Percentiles rank a stretch among this genome's conserved stretches.
phyloP scores from a whole-genome alignment of 2,797 vertebrate genomes.

The Thaleichthys pacificus region DNA sequence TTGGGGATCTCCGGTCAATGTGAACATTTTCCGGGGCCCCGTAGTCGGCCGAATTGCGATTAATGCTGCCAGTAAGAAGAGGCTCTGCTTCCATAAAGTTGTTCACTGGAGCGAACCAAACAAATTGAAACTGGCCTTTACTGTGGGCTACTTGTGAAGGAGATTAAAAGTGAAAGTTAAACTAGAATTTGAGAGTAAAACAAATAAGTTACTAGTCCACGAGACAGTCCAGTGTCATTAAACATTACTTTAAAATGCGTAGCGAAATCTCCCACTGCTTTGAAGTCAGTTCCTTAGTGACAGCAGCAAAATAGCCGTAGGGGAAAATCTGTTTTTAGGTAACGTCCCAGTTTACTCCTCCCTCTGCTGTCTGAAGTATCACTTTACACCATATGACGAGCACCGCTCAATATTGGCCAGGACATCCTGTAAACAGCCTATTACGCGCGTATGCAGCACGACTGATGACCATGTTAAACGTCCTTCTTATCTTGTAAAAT shows the following conservation, averaged over 20 bases:
- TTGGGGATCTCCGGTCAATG: constrained; percentile 8
- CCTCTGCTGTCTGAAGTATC: constrained; percentile 24
- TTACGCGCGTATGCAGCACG: no score
- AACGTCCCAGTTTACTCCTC: constrained; percentile 22
- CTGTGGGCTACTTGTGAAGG: not conserved
- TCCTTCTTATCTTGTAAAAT: no score
- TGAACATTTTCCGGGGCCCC: constrained; percentile 22
- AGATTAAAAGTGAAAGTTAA: not conserved
- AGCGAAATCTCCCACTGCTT: not conserved
- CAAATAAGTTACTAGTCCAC: not conserved
- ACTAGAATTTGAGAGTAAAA: not conserved
- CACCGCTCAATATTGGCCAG: not conserved
- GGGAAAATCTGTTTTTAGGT: constrained; percentile 38
- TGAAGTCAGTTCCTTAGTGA: not conserved
- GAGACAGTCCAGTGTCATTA: not conserved
- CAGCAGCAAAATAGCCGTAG: no score
- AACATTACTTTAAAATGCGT: not conserved
- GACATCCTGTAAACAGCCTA: no score
- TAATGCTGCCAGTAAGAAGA: constrained; percentile 53
- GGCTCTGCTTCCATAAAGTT: constrained; percentile 69
- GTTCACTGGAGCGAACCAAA: not conserved
- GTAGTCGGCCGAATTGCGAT: constrained; percentile 29
- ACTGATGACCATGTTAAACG: no score
- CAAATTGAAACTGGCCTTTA: no score
- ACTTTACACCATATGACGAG: constrained; percentile 28